Base-by-base conservation (phyloP, 2,888 invertebrate species). In the Drosophila diplacantha region DNA sequence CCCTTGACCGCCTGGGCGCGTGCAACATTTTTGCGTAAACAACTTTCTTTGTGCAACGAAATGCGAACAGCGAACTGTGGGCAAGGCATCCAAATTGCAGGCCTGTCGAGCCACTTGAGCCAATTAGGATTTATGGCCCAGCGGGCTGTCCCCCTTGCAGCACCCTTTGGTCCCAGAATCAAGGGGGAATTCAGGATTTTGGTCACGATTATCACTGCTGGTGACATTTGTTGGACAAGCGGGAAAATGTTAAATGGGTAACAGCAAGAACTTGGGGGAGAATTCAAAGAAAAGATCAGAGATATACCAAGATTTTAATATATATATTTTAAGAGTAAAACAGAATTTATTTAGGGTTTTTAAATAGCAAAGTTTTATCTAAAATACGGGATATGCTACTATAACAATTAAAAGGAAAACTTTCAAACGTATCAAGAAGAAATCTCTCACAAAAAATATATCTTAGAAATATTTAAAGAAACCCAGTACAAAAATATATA, bases 21-120 rank as follows among this genome's bases (percentile, higher is more conserved):
- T 63, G 61, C 71, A 63, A 75, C 73, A 71, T 69, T 75, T 74
- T 77, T 75, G 71, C 75, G 75, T 75, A 74, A 80, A 77, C 73
- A 76, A 76, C 69, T 69, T 73, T 64, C 63, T 72, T 72, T 53
- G 70, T 75, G 74, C 73, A 76, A 37, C 75, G 71, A 69, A 71
- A 73, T 69, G 73, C 64, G 61, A 73, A 37, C 41, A 35, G 46
- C 43, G 50, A 20, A 29, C 47, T 38, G 54, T 22, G 37, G 51
- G 41, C 39, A 52, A 62, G 16, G 37, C 67, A 55, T 43, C 43
- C 62, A 59, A 61, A 59, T 58, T 63, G 59, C 64, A 74, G 47
- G 50, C 49, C 44, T 46, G 64, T 49, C 72, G 57, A 51, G 71
- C 18, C 73, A 72, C 74, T 76, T 71, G 70, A 69, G 76, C 79